These are phyloP conservation scores for Pseudomyrmex pallidus DNA, from an alignment of 1,140 invertebrate genomes.

Conservation along the genomic window DNA sequence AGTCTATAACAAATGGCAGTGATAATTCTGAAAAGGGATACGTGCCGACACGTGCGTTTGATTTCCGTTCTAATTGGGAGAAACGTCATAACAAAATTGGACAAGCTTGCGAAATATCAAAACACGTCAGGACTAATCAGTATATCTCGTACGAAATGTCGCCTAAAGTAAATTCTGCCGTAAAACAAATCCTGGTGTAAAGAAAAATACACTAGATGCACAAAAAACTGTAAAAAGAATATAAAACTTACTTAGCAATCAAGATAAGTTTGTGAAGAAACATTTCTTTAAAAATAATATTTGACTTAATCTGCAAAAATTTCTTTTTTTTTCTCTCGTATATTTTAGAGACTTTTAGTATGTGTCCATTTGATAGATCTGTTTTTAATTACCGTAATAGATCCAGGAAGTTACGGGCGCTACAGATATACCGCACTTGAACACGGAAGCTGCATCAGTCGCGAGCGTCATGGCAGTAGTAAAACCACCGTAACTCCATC, in stretches of 20 bases:
- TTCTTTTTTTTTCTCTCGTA: background rate
- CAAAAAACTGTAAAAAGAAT: no score
- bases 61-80: background rate
- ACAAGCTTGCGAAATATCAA: no score
- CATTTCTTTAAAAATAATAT: no score
- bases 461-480: conserved; percentile 82
- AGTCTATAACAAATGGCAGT: conserved; percentile 84
- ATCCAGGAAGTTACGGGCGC: conserved; percentile 93
- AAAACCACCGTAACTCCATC: conserved; percentile 89
- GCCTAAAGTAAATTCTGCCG: no score
- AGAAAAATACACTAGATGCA: no score
- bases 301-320: no score
- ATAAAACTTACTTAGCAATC: no score
- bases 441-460: conserved; percentile 85
- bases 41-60: background rate
- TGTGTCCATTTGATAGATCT: conserved; percentile 14
- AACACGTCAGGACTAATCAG: no score
- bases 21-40: background rate
- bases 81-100: background rate
- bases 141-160: no score
- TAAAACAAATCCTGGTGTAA: no score
- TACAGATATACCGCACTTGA: conserved; percentile 88
- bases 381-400: conserved; percentile 90
- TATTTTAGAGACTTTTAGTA: no score
- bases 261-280: no score